phyloP scores from a whole-genome alignment of 2,113 vertebrate genomes.

The Hippocampus zosterae region DNA sequence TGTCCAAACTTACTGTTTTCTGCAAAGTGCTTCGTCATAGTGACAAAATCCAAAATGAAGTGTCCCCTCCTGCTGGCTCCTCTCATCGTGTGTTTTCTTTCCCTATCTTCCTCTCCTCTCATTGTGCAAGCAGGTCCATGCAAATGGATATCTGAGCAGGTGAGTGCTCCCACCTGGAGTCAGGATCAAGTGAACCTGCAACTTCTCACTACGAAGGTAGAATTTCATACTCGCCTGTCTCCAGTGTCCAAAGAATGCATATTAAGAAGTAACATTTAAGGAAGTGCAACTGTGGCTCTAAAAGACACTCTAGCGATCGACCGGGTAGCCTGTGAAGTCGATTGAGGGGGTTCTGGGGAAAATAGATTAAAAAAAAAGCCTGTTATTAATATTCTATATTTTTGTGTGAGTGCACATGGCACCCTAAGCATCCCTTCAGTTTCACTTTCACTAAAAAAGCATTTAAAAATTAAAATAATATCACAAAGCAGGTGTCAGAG shows the following conservation, averaged over 20 bases:
- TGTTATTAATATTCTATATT: too few relatives aligned
- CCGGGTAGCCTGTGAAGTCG: too few relatives aligned
- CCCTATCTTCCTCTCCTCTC: slow-evolving; percentile 6
- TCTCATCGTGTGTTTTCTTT: background rate
- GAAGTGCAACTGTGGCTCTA: background rate
- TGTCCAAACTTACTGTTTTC: slow-evolving; percentile 37
- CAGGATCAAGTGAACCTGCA: slow-evolving; percentile 59
- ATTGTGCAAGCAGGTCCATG: slow-evolving; percentile 12
- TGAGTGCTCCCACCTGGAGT: slow-evolving; percentile 30
- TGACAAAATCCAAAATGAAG: slow-evolving; percentile 39
- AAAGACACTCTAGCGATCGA: too few relatives aligned
- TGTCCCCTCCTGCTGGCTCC: background rate
- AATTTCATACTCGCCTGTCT: slow-evolving; percentile 46
- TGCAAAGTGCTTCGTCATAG: slow-evolving; percentile 26
- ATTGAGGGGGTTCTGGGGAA: too few relatives aligned
- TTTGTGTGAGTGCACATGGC: too few relatives aligned
- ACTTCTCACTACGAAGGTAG: slow-evolving; percentile 42
- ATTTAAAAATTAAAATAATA: too few relatives aligned
- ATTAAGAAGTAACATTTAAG: background rate
- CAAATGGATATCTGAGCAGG: slow-evolving; percentile 63
- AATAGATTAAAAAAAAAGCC: too few relatives aligned
- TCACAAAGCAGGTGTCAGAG: too few relatives aligned
- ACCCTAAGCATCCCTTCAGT: too few relatives aligned
- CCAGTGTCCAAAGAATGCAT: background rate
- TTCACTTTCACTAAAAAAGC: too few relatives aligned